phyloP scores from a whole-genome alignment of 2,888 invertebrate genomes.

The Crossocerus cetratus region DNA sequence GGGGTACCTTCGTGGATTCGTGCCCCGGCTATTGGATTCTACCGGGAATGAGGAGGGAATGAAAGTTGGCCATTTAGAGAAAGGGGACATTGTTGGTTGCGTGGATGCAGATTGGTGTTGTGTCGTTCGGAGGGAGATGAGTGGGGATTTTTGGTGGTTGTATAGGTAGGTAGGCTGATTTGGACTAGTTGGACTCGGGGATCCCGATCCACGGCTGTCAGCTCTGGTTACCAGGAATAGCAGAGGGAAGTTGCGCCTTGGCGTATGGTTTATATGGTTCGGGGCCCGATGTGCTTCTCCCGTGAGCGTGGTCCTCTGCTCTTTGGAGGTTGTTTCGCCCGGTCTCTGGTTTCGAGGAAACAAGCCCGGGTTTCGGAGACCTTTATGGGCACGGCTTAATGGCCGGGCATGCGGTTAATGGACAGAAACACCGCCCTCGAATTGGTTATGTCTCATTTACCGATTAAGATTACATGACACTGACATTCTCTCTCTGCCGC shows the following conservation, averaged over 20 bases:
- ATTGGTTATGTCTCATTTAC: constrained; percentile 59
- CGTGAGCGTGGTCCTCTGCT: constrained; percentile 43
- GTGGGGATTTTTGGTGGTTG: constrained; percentile 30
- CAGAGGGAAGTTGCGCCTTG: constrained; percentile 22
- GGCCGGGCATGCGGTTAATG: constrained; percentile 56
- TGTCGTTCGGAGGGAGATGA: constrained; percentile 30
- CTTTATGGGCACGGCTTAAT: constrained; percentile 52
- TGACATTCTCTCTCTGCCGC: not conserved
- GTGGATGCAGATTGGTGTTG: not conserved
- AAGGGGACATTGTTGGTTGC: too few species aligned
- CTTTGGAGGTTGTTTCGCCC: constrained; percentile 46
- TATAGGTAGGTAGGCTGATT: constrained; percentile 4
- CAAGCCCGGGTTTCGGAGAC: constrained; percentile 46
- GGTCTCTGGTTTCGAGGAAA: constrained; percentile 53
- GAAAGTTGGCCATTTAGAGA: too few species aligned
- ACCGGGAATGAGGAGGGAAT: too few species aligned
- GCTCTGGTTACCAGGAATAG: constrained; percentile 37
- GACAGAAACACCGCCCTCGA: constrained; percentile 54
- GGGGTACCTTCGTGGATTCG: not conserved
- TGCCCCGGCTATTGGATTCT: too few species aligned
- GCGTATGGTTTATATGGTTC: constrained; percentile 28
- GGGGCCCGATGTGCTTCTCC: constrained; percentile 15
- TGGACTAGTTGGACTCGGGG: constrained; percentile 13
- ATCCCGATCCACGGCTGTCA: constrained; percentile 28
- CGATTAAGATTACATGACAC: constrained; percentile 59